These are phyloP conservation scores for Rhorus exstirpatorius DNA, from an alignment of 2,888 invertebrate genomes.

Conservation along the genomic window DNA sequence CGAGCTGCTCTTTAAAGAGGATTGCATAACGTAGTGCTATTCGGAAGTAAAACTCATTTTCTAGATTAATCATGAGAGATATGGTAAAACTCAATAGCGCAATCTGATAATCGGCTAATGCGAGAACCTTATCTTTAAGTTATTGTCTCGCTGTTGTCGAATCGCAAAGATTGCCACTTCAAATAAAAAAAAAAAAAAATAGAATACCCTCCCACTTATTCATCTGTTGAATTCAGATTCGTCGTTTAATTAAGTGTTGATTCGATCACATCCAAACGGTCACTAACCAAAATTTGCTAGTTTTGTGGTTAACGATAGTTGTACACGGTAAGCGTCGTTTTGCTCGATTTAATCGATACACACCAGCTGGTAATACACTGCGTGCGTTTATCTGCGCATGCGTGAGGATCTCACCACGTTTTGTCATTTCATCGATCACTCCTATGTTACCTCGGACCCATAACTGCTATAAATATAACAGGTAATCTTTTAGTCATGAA, in stretches of 20 bases:
- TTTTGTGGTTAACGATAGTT: constrained; percentile 20
- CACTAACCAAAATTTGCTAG: constrained; percentile 13
- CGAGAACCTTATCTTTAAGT: too few species aligned
- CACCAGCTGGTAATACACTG: not conserved
- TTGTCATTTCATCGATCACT: constrained; percentile 62
- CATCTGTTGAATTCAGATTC: constrained; percentile 1
- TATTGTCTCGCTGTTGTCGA: not conserved
- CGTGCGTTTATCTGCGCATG: constrained; percentile 13
- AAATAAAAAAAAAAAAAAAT: too few species aligned
- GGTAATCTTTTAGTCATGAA: constrained; percentile 40
- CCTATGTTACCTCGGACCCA: constrained; percentile 23
- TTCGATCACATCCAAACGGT: constrained; percentile 8
- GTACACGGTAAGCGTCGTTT: constrained; percentile 17
- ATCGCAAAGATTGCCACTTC: not conserved
- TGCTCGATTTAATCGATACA: constrained; percentile 17
- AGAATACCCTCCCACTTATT: too few species aligned
- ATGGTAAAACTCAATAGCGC: not conserved
- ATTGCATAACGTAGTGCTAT: not conserved
- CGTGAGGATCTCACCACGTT: constrained; percentile 57
- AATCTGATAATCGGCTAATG: not conserved
- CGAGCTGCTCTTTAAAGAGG: not conserved
- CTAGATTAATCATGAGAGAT: constrained; percentile 24
- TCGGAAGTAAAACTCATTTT: not conserved
- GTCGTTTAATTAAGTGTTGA: not conserved
- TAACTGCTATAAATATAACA: constrained; percentile 37